Evolutionary conservation across 2,113 vertebrate genomes (phyloP), one percentile per base, ranked within the genome.

Genomic region (Eublepharis macularius): DNA sequence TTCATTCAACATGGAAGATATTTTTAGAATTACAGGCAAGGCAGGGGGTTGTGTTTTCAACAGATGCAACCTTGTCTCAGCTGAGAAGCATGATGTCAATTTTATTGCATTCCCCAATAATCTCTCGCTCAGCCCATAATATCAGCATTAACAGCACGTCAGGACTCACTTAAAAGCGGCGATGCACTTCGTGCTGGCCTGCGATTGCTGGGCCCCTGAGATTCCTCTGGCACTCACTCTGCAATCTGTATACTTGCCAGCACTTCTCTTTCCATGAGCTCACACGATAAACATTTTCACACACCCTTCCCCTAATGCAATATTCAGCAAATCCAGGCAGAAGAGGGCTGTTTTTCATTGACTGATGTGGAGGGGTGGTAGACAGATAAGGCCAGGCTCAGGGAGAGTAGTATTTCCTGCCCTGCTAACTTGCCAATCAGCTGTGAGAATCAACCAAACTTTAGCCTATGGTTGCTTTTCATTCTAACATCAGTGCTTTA

Each of bases 21-120:
- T 72, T 81, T 85, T 88, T 80, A 84, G 82, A 39, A 66, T 47
- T 36, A 29, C 47, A 51, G 83, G 51, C 73, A 88, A 81, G 72
- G 82, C 78, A 60, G 47, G 24, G 29, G n/a, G 19, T 17, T 26
- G 21, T 49, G 51, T 19, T 77, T 85, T 51, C 34, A n/a, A 60
- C 72, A 84, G 78, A 43, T 43, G 29, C 21, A 54, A 16, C 49
- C 16, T 77, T 81, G 49, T 69, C 65, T 88, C 78, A 76, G n/a
- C 34, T 70, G 69, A 26, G 36, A 80, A 79, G 81, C 45, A 81
- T 70, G 87, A 76, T 60, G 79, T 32, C 73, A 21, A 63, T 79
- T 77, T 87, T 73, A 73, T 51, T 79, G 80, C 81, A 73, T 87
- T 87, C 81, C 75, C 51, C 16, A 17, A 75, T 49, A 81, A 86